phyloP scores from a whole-genome alignment of 1,140 invertebrate species.

The Drosophila sp. region DNA sequence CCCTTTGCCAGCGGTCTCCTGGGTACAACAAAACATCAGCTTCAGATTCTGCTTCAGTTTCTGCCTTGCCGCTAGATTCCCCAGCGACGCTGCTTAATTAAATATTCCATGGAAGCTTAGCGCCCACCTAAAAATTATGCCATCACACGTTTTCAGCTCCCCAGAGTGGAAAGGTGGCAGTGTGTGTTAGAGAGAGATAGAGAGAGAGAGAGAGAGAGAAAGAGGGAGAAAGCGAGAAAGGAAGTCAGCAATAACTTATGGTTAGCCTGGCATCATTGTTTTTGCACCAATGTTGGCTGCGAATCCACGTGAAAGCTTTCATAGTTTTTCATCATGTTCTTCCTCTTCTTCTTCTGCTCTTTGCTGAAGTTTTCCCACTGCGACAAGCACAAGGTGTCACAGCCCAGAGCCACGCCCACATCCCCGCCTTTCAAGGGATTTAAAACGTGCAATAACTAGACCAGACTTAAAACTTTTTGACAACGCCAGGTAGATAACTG shows the following conservation, averaged over 20 bases:
- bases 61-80: constrained; percentile 4
- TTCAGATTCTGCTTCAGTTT: constrained; percentile 10
- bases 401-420: constrained; percentile 14
- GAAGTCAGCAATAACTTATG: constrained; percentile 19
- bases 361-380: constrained; percentile 8
- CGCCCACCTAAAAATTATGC: constrained; percentile 24
- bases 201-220: background rate
- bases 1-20: constrained; percentile 26
- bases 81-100: constrained; percentile 31
- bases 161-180: background rate
- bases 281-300: constrained; percentile 18
- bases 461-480: background rate
- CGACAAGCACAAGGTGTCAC: constrained; percentile 11
- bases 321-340: constrained; percentile 10
- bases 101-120: constrained; percentile 47
- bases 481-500: background rate
- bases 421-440: background rate
- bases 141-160: constrained; percentile 24
- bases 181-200: background rate
- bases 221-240: background rate
- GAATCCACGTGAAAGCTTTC: constrained; percentile 24
- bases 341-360: background rate
- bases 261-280: constrained; percentile 28
- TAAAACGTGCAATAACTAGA: background rate
- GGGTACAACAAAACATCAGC: constrained; percentile 36